A percentile compares a stretch with the other conserved stretches of the same genome.
phyloP scores from a whole-genome alignment of 2,888 invertebrate species.

The Podotricha telesiphe region DNA sequence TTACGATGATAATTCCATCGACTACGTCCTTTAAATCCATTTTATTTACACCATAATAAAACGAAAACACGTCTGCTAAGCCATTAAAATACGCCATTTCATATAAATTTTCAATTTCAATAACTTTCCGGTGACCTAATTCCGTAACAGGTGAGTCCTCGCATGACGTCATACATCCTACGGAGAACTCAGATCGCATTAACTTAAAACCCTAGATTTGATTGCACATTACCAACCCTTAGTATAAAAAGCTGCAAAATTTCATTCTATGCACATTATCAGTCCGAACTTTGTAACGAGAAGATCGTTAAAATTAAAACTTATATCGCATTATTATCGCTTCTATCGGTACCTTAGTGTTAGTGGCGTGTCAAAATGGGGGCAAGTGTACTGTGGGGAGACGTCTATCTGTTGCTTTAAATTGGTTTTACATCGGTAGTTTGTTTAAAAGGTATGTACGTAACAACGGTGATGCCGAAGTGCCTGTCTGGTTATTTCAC shows the following conservation, averaged over 20 bases:
- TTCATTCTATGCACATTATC: slow-evolving; percentile 25
- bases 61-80: background rate
- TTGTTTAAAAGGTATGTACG: slow-evolving; percentile 7
- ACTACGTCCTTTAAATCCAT: no score
- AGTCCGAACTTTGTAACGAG: slow-evolving; percentile 17
- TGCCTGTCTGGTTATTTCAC: slow-evolving; percentile 1
- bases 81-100: background rate
- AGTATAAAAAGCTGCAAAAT: slow-evolving; percentile 31
- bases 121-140: slow-evolving; percentile 17
- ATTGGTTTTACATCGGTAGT: slow-evolving; percentile 12
- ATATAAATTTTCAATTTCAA: slow-evolving; percentile 21
- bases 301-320: slow-evolving; percentile 12
- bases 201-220: slow-evolving; percentile 30
- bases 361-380: background rate
- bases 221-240: slow-evolving; percentile 28
- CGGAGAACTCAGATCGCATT: slow-evolving; percentile 33
- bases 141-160: slow-evolving; percentile 22
- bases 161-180: slow-evolving; percentile 32
- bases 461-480: background rate
- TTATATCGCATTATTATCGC: background rate
- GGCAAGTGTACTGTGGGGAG: slow-evolving; percentile 7
- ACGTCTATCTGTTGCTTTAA: slow-evolving; percentile 7
- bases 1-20: no score
- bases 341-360: background rate
- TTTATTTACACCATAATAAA: background rate